Evolutionary conservation across 1,140 invertebrate genomes (phyloP), one percentile per base, ranked within the genome.

Genomic region (Brachystomella parvula): DNA sequence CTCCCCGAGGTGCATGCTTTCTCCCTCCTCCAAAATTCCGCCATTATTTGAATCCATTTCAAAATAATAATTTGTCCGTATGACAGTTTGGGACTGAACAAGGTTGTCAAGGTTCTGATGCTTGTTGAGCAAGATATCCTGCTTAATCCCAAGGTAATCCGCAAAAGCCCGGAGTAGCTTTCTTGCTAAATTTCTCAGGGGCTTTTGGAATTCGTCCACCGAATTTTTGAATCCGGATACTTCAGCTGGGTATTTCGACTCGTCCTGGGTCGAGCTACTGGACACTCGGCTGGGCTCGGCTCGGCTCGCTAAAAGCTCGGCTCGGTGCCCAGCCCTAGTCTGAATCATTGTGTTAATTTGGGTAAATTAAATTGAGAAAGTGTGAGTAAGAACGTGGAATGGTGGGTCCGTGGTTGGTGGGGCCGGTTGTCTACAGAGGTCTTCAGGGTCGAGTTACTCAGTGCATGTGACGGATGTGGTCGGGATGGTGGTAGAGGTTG

Each of bases 1-100:
- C 44, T 69, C 67, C 15, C 63, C 63, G 30, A 35, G 56, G 1
- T 63, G 39, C n/a, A 69, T 65, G 6, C 19, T 39, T 6, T 39
- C 35, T 1, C 57, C 64, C 35, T 63, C 32, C 29, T 3, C 2
- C 0, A 64, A 64, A 28, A 66, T 58, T 12, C 47, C 39, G 1
- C 0, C 53, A n/a, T 53, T 9, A 33, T 3, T 62, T 0, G 32
- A 21, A 2, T 66, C 59, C 3, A 69, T 12, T 0, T 47, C 60
- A 30, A 49, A 69, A 32, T 69, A 69, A 19, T 63, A 47, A 31
- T 57, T n/a, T 0, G 60, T 19, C n/a, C 68, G 24, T 19, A 69
- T 44, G 3, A 57, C 33, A 33, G 59, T 63, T 26, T 69, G 68
- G 19, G 63, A 65, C 17, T 49, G 30, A 1, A 63, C 26, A 3